phyloP scores from a whole-genome alignment of 2,113 vertebrate species.

The Phalacrocorax brasilianus region DNA sequence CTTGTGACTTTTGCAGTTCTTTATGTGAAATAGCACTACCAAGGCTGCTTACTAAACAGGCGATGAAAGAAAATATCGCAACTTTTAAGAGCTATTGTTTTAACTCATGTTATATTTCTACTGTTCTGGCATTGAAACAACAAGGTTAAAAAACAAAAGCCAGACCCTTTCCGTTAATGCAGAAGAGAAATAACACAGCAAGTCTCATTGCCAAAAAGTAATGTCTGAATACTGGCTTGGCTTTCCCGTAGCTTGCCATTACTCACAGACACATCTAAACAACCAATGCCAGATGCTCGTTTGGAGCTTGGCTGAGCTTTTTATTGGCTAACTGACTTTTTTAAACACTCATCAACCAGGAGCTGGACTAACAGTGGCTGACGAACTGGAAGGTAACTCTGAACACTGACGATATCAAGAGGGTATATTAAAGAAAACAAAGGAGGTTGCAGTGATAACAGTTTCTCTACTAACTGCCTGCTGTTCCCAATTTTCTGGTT shows the following conservation, averaged over 20 bases:
- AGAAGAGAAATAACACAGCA: constrained; percentile 32
- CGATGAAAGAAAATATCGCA: constrained; percentile 17
- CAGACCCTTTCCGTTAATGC: constrained; percentile 2
- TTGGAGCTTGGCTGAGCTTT: constrained; percentile 14
- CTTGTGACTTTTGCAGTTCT: constrained; percentile 2
- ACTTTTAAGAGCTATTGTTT: constrained; percentile 49
- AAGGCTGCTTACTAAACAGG: constrained; percentile 38
- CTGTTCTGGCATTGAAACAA: constrained; percentile 23
- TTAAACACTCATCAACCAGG: not conserved
- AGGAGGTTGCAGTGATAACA: not conserved
- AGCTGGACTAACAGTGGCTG: not conserved
- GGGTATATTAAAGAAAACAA: not conserved
- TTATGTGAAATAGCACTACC: constrained; percentile 24
- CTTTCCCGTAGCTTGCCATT: constrained; percentile 11
- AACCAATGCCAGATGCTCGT: not conserved
- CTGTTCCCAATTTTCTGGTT: not conserved
- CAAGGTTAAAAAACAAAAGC: constrained; percentile 57
- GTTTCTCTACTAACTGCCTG: not conserved
- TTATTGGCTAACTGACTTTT: constrained; percentile 27
- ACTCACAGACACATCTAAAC: constrained; percentile 26
- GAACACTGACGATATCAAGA: not conserved
- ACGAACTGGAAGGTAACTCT: not conserved
- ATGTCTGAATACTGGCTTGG: constrained; percentile 46
- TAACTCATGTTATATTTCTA: constrained; percentile 32
- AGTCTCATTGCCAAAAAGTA: constrained; percentile 29